Evolutionary conservation across 2,888 invertebrate genomes (phyloP).

Genomic region (Desoria tigrina): DNA sequence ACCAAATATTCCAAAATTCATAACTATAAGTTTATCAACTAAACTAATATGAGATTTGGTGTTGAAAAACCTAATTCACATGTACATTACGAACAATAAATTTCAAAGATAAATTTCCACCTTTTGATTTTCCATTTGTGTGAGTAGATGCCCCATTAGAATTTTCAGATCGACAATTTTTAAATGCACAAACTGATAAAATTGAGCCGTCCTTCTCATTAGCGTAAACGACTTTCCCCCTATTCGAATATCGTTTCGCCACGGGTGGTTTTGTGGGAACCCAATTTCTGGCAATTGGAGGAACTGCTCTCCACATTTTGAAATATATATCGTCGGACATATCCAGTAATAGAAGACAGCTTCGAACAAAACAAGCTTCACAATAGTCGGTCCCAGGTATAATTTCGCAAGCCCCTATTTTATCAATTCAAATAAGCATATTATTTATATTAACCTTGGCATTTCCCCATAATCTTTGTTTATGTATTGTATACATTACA

Average conservation of each 20-base stretch:
- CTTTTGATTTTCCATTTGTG: background rate
- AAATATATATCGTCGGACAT: slow-evolving; percentile 39
- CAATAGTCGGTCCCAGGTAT: slow-evolving; percentile 29
- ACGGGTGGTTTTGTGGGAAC: slow-evolving; percentile 23
- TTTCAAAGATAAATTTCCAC: no score
- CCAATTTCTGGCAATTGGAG: slow-evolving; percentile 28
- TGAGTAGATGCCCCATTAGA: background rate
- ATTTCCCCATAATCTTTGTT: slow-evolving; percentile 1
- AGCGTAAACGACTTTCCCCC: slow-evolving; percentile 32
- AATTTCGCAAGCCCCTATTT: slow-evolving; percentile 22
- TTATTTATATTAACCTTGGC: slow-evolving; percentile 1
- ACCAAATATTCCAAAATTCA: no score
- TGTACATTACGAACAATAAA: background rate
- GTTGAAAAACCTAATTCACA: background rate
- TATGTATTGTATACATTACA: no score
- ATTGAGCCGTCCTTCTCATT: slow-evolving; percentile 26
- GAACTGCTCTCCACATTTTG: slow-evolving; percentile 40
- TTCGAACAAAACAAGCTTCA: slow-evolving; percentile 37
- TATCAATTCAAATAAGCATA: slow-evolving; percentile 18
- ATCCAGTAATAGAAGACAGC: slow-evolving; percentile 32
- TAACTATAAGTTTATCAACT: no score
- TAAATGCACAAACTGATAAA: background rate
- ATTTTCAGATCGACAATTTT: background rate
- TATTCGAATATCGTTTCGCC: slow-evolving; percentile 19
- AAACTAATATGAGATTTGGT: background rate